Evolutionary conservation across 2,888 invertebrate species (phyloP), one percentile per base, ranked within the genome.

Genomic region (Epirrhoe tristata): DNA sequence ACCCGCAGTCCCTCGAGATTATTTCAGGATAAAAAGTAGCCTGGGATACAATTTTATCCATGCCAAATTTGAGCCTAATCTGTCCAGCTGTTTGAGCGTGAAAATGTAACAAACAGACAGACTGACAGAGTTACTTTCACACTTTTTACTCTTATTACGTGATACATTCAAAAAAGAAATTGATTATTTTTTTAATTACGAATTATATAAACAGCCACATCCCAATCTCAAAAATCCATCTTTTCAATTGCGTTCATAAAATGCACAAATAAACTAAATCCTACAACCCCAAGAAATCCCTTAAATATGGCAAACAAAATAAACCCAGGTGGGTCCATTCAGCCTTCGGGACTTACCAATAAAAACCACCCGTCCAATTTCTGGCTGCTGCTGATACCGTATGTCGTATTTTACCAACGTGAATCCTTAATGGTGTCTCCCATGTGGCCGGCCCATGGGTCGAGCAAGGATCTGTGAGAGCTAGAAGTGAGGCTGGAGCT

Each of bases 341-440:
- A 77, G 76, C 76, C 50, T 71, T 52, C 67, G 64, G 70, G 73
- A 69, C 68, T 74, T 71, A 63, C 67, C 81, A 81, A 85, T 84
- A 89, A 89, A 88, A 88, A 83, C 78, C 84, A 85, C 83, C 81
- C 84, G 83, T 81, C 80, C 83, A 86, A 86, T 85, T 86, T 85
- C 82, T 87, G 85, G 84, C 85, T 84, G 84, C 84, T 78, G 81
- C 83, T 84, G 88, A 86, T 86, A 83, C 82, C 77, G 79, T 76
- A 73, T 74, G 80, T 75, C 81, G 85, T 88, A 85, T 87, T 86
- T 87, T 78, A 87, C 86, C 77, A 77, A 80, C 75, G 73, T 80
- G 83, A 79, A 82, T 84, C 79, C 82, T 80, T 88, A 88, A 89
- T 88, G 86, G 80, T 73, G 76, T 80, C 77, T 80, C 81, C 84